Evolutionary conservation across 1,140 invertebrate species (phyloP).

Genomic region (Leptinotarsa undecemlineata): DNA sequence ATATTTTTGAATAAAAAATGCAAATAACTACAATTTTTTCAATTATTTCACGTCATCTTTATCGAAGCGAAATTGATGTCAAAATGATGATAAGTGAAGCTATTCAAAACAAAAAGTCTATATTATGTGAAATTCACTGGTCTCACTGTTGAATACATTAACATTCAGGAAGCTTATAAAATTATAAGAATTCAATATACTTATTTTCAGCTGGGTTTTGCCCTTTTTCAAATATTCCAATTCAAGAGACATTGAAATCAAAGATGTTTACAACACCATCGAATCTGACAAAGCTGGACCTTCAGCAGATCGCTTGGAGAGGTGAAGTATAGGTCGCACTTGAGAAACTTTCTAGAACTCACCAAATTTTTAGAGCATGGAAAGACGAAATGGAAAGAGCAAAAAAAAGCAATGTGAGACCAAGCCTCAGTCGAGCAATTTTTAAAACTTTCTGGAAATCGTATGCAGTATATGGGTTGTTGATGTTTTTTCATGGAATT

Average conservation of each 20-base stretch:
- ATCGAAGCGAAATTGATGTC: too few species aligned
- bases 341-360: too few species aligned
- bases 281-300: slow-evolving; percentile 32
- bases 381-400: slow-evolving; percentile 57
- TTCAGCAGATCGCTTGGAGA: slow-evolving; percentile 65
- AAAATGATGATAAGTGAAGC: too few species aligned
- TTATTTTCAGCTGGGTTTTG: slow-evolving; percentile 65
- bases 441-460: slow-evolving; percentile 52
- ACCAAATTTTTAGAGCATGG: slow-evolving; percentile 54
- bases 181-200: slow-evolving; percentile 28
- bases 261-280: slow-evolving; percentile 66
- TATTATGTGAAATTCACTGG: too few species aligned
- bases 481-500: slow-evolving; percentile 46
- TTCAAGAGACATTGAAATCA: slow-evolving; percentile 61
- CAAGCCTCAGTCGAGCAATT: slow-evolving; percentile 51
- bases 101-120: too few species aligned
- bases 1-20: too few species aligned
- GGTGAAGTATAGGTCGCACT: slow-evolving; percentile 53
- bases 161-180: too few species aligned
- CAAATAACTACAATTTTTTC: too few species aligned
- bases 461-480: slow-evolving; percentile 42
- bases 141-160: slow-evolving; percentile 13
- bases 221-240: slow-evolving; percentile 67
- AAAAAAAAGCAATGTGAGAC: slow-evolving; percentile 20
- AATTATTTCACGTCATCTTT: too few species aligned